Evolutionary conservation across 2,888 invertebrate species (phyloP).

Genomic region (Scaptodrosophila latifasciaeformis): DNA sequence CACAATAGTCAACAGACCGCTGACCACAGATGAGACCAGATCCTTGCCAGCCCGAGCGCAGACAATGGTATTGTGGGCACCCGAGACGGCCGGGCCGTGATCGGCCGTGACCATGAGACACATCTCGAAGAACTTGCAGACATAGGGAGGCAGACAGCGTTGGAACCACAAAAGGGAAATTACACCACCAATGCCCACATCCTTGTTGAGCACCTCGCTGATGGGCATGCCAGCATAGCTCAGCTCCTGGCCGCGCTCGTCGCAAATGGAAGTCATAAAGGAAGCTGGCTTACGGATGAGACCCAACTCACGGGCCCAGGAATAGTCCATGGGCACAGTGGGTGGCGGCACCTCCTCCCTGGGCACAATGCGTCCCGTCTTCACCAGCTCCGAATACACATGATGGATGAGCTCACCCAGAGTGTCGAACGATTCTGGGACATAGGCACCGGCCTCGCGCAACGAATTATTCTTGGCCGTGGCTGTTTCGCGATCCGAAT

Average conservation of each 20-base stretch:
- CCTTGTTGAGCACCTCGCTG: conserved; percentile 91
- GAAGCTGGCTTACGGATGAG: conserved; percentile 98
- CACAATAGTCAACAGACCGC: conserved; percentile 97
- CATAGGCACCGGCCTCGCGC: conserved; percentile 87
- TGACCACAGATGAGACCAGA: conserved; percentile 95
- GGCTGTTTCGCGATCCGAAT: conserved; percentile 95
- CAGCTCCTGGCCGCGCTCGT: conserved; percentile 97
- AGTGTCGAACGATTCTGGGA: conserved; percentile 94
- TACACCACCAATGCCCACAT: conserved; percentile 98
- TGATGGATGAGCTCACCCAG: conserved; percentile 86
- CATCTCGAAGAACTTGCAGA: conserved; percentile 98
- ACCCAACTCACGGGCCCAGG: conserved; percentile 97
- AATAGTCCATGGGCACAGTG: conserved; percentile 99
- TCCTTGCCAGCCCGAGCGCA: conserved; percentile 98
- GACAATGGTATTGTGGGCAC: conserved; percentile 98
- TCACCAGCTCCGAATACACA: conserved; percentile 86
- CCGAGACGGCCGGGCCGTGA: conserved; percentile 99
- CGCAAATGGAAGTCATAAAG: conserved; percentile 99
- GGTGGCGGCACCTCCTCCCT: conserved; percentile 96
- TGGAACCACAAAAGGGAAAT: conserved; percentile 99
- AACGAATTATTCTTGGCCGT: conserved; percentile 92
- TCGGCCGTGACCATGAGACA: conserved; percentile 99
- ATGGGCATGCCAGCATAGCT: conserved; percentile 96
- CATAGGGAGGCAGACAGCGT: conserved; percentile 93
- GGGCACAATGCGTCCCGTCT: conserved; percentile 88